These are phyloP conservation scores for Phasia obesa DNA, from an alignment of 2,888 invertebrate species.

Conservation along the genomic window DNA sequence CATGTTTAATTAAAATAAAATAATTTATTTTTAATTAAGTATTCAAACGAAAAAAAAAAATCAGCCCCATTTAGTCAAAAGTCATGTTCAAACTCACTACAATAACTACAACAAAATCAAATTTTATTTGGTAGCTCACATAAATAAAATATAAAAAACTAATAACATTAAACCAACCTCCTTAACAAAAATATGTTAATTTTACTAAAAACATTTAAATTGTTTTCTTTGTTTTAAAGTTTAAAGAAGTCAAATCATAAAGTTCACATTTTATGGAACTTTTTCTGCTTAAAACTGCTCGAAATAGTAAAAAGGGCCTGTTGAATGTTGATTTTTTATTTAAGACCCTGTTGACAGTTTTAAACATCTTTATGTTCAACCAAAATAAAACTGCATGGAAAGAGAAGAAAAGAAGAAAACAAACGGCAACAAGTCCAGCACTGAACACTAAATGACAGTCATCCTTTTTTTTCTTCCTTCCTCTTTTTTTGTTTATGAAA, in stretches of 20 bases:
- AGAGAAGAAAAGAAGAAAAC: constrained; percentile 1
- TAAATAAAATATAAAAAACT: not conserved
- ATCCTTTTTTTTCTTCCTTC: constrained; percentile 60
- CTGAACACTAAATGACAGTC: constrained; percentile 45
- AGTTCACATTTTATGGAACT: constrained; percentile 37
- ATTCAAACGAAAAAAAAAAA: too few relatives aligned
- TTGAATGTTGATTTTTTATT: constrained; percentile 56
- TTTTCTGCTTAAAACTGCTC: not conserved
- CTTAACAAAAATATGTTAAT: constrained; percentile 29
- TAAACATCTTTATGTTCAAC: constrained; percentile 67
- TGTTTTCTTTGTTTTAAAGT: not conserved
- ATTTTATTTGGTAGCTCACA: constrained; percentile 11
- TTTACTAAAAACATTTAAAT: constrained; percentile 42
- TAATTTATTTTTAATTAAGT: too few relatives aligned
- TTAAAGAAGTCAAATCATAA: constrained; percentile 34
- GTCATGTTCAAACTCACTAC: not conserved
- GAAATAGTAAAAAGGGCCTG: constrained; percentile 48
- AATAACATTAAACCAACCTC: constrained; percentile 11
- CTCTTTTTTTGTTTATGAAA: constrained; percentile 18
- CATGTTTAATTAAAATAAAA: too few relatives aligned
- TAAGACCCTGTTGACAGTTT: constrained; percentile 66
- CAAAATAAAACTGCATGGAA: constrained; percentile 40
- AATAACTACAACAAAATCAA: constrained; percentile 31
- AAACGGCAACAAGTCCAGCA: constrained; percentile 29
- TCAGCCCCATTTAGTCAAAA: too few relatives aligned